Conservation (phyloP, 1,140 invertebrate genomes). For the Chrysomallon squamiferum region DNA sequence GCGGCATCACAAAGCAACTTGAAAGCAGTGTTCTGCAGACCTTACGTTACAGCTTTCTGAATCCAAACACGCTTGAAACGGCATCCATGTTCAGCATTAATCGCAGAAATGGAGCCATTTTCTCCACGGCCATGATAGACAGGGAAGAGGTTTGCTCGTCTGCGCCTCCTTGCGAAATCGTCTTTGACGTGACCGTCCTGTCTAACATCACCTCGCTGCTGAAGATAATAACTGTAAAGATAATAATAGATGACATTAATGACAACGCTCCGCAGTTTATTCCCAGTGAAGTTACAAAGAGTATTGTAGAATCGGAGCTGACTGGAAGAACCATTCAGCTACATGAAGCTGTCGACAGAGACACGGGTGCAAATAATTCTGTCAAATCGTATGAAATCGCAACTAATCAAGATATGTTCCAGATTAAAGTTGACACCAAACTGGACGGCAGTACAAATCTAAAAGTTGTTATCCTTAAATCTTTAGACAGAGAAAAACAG, state of each 20-base stretch:
- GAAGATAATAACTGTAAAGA: constrained; percentile 78
- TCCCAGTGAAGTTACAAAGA: constrained; percentile 35
- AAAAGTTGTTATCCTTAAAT: constrained; percentile 5
- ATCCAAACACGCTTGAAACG: constrained; percentile 19
- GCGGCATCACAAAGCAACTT: constrained; percentile 15
- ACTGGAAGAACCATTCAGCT: constrained; percentile 74
- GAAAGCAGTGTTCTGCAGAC: constrained; percentile 8
- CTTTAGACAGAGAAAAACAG: constrained; percentile 76
- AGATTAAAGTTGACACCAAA: constrained; percentile 72
- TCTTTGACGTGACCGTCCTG: constrained; percentile 82
- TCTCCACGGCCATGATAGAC: constrained; percentile 28
- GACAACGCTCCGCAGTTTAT: constrained; percentile 74
- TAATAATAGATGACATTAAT: constrained; percentile 77
- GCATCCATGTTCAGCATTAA: constrained; percentile 30
- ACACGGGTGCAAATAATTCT: constrained; percentile 81
- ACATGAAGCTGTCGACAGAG: constrained; percentile 85
- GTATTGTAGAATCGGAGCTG: constrained; percentile 63
- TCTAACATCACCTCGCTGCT: constrained; percentile 79
- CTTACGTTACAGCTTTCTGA: constrained; percentile 20
- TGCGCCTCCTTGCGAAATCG: constrained; percentile 74
- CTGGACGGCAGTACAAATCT: constrained; percentile 67
- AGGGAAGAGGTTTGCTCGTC: constrained; percentile 23
- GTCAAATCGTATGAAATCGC: constrained; percentile 69
- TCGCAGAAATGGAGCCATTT: constrained; percentile 20
- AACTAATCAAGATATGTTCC: constrained; percentile 10